Percentiles rank a stretch among this genome's conserved stretches.
These are phyloP conservation scores for Rhyacophila evoluta DNA, from an alignment of 2,888 invertebrate species.

Conservation along the genomic window DNA sequence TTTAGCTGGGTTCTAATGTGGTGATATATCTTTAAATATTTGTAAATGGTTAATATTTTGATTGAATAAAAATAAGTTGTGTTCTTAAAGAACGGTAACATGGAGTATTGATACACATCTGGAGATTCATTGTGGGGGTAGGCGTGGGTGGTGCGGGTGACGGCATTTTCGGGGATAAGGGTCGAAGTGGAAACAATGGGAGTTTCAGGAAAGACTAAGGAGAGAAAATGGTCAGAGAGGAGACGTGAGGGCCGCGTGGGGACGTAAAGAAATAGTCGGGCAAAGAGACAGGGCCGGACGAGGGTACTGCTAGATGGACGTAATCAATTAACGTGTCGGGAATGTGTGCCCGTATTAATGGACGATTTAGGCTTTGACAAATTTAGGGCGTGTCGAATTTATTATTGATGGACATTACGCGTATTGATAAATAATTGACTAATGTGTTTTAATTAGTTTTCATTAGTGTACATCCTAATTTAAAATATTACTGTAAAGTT, in stretches of 20 bases:
- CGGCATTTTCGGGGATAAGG: constrained; percentile 37
- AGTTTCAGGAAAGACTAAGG: constrained; percentile 50
- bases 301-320: constrained; percentile 45
- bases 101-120: constrained; percentile 28
- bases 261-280: constrained; percentile 44
- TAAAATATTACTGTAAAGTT: too few species aligned
- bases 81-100: too few species aligned
- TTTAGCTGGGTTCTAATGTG: too few species aligned
- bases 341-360: constrained; percentile 27
- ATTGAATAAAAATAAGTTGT: too few species aligned
- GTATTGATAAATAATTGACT: background rate
- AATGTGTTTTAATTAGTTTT: too few species aligned
- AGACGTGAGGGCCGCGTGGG: constrained; percentile 17
- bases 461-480: too few species aligned
- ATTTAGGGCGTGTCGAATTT: background rate
- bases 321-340: constrained; percentile 52
- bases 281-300: constrained; percentile 35
- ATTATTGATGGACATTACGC: background rate
- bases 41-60: too few species aligned
- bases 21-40: too few species aligned
- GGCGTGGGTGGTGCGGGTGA: constrained; percentile 29
- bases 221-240: constrained; percentile 37
- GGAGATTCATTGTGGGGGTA: constrained; percentile 19
- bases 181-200: constrained; percentile 46
- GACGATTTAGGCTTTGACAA: constrained; percentile 22